Conservation (phyloP, 2,888 invertebrate species). For the Cetonia aurata region DNA sequence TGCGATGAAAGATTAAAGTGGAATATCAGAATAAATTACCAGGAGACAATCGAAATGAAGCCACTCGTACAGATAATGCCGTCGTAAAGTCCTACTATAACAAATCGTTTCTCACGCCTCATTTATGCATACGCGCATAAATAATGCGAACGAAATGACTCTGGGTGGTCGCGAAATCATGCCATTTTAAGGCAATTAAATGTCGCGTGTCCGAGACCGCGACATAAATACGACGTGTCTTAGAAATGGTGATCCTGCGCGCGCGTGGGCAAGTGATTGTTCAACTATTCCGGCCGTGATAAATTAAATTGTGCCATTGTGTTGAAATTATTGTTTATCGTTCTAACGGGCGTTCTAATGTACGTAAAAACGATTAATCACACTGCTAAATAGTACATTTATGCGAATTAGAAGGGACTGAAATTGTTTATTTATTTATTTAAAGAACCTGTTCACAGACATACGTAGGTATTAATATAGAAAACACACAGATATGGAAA, state of each 20-base stretch:
- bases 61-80: conserved; percentile 10
- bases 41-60: conserved; percentile 11
- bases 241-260: conserved; percentile 40
- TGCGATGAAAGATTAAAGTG: conserved; percentile 17
- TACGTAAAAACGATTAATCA: conserved; percentile 28
- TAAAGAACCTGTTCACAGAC: too few species aligned
- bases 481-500: too few species aligned
- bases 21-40: conserved; percentile 30
- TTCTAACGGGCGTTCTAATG: conserved; percentile 14
- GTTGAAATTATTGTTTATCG: conserved; percentile 47
- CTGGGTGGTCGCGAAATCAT: conserved; percentile 51
- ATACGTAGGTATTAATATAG: too few species aligned
- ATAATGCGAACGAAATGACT: conserved; percentile 38
- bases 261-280: conserved; percentile 46
- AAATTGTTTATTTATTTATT: too few species aligned
- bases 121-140: conserved; percentile 23
- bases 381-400: conserved; percentile 12
- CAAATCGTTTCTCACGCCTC: conserved; percentile 29
- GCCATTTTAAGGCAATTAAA: conserved; percentile 49
- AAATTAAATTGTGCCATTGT: conserved; percentile 44
- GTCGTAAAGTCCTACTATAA: conserved; percentile 20
- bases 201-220: conserved; percentile 47
- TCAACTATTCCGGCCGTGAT: conserved; percentile 36
- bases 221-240: conserved; percentile 48
- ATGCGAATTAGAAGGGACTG: conserved; percentile 4